Evolutionary conservation across 2,797 vertebrate genomes (phyloP), one percentile per base, ranked within the genome.

Genomic region (Amphiprion clarkii): DNA sequence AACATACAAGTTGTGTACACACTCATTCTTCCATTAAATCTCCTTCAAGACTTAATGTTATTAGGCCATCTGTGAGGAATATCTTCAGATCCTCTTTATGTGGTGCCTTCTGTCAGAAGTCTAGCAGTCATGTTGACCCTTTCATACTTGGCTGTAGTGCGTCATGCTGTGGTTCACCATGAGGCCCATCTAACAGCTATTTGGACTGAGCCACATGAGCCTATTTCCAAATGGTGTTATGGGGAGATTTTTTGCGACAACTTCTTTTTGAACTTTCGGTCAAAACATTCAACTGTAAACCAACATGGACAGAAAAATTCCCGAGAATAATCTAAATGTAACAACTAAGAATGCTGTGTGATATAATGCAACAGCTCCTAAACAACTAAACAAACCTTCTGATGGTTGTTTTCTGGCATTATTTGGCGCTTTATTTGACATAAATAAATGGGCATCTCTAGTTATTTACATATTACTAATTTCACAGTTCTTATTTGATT

Each of bases 1-100:
- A 73, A 55, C 63, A 61, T 12, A 51, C 33, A 58, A 60, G 39
- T 40, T 56, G 60, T 57, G 42, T 39, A 62, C 31, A 62, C 31
- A 42, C 16, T 11, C 19, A 29, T 12, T 65, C 33, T 49, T 44
- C 11, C 27, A 17, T 64, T 51, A 65, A 23, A 51, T 71, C 11
- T 19, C 40, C 13, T 53, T n/a, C n/a, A 46, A 42, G 31, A 63
- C 2, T 3, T 61, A 6, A 53, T 4, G 13, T 36, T 61, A 62
- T 58, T 25, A 70, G 25, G 52, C 51, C 2, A 48, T 67, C 11
- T 51, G 2, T 16, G 2, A 66, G 23, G 53, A 39, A 42, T 8
- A 57, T 40, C 23, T 29, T 19, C 57, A 46, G 31, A 48, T 23
- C 14, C n/a, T 5, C 17, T 23, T 5, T 11, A 33, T 39, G 10